Evolutionary conservation across 1,140 invertebrate species (phyloP).

Genomic region (Vanessa tameamea): DNA sequence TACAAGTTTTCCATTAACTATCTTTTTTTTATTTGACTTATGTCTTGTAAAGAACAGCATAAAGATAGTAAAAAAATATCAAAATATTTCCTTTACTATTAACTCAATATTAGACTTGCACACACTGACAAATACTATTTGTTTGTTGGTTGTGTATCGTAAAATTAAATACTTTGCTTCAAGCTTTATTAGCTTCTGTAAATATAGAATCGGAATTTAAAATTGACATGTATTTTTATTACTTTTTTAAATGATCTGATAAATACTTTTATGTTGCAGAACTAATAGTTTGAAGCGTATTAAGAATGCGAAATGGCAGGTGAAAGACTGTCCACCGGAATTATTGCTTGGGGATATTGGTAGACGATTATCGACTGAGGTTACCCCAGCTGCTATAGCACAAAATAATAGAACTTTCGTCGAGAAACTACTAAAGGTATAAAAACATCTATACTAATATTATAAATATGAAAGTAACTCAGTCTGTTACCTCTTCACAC

Average conservation of each 20-base stretch:
- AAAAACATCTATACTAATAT: neutral
- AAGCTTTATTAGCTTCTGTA: conserved; percentile 21
- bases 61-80: neutral
- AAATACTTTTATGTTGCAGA: conserved; percentile 66
- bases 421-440: conserved; percentile 96
- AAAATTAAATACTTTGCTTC: conserved; percentile 33
- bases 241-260: conserved; percentile 2
- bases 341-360: conserved; percentile 70
- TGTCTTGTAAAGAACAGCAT: neutral
- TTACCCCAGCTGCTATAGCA: conserved; percentile 92
- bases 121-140: neutral
- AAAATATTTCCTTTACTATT: neutral
- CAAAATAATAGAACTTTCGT: conserved; percentile 99
- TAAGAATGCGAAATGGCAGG: conserved; percentile 83
- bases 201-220: conserved; percentile 3
- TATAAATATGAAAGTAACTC: neutral
- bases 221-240: neutral
- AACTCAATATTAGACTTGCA: neutral
- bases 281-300: conserved; percentile 83
- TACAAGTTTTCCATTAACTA: neutral
- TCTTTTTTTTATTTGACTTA: neutral
- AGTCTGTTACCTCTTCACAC: no score
- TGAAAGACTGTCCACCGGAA: conserved; percentile 82
- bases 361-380: conserved; percentile 80
- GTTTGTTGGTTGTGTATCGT: conserved; percentile 37